Conservation (phyloP, 2,888 invertebrate species). For the Lasius fuliginosus region DNA sequence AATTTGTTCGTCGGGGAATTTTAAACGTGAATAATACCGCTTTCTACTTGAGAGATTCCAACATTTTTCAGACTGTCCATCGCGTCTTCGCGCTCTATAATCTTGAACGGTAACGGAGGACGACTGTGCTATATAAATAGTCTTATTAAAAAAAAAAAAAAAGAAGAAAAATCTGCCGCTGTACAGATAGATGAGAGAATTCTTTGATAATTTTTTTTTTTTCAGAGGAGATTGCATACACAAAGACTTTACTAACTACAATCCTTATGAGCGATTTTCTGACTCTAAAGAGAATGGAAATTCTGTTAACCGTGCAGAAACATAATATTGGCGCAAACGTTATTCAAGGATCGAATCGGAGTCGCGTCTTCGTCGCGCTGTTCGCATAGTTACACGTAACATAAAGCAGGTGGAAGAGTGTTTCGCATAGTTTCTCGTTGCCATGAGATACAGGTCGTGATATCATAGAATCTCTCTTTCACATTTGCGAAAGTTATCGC, state of each 20-base stretch:
- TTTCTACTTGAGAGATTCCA: slow-evolving; percentile 49
- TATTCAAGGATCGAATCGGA: slow-evolving; percentile 43
- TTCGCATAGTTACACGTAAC: slow-evolving; percentile 54
- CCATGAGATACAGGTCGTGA: slow-evolving; percentile 46
- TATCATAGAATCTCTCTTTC: slow-evolving; percentile 54
- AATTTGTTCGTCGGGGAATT: slow-evolving; percentile 49
- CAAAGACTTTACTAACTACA: background rate
- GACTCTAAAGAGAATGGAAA: background rate
- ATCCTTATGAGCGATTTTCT: slow-evolving; percentile 11
- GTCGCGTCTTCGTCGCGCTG: slow-evolving; percentile 49
- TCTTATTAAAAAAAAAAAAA: slow-evolving; percentile 11
- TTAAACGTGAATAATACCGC: slow-evolving; percentile 45
- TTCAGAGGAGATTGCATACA: background rate
- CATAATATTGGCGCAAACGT: slow-evolving; percentile 33
- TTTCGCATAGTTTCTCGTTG: slow-evolving; percentile 56
- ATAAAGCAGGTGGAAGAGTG: slow-evolving; percentile 55
- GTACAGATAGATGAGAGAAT: background rate
- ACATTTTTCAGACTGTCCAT: slow-evolving; percentile 51
- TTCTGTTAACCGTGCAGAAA: background rate
- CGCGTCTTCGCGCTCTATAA: slow-evolving; percentile 43
- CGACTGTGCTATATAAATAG: slow-evolving; percentile 38
- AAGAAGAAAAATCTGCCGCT: background rate
- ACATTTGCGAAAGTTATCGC: slow-evolving; percentile 43
- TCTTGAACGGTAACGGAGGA: slow-evolving; percentile 25
- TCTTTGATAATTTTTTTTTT: slow-evolving; percentile 11